These are phyloP conservation scores for Pteromalus puparum DNA, from an alignment of 1,140 invertebrate species.

Conservation along the genomic window DNA sequence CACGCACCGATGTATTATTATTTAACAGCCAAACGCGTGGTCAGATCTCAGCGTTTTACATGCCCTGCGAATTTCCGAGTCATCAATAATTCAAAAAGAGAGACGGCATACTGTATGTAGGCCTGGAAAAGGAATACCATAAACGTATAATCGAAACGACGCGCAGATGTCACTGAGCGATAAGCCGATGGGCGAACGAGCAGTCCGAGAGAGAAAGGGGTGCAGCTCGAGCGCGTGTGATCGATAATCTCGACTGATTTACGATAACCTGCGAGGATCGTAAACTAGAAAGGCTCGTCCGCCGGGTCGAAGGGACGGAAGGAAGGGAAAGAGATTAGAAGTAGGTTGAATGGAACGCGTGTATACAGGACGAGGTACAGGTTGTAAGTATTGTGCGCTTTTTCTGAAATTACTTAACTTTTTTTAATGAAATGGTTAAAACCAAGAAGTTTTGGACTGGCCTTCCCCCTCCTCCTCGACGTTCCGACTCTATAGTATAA, in stretches of 20 bases:
- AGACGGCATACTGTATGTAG: not conserved
- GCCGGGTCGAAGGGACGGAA: not conserved
- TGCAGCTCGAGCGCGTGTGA: not conserved
- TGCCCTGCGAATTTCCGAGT: not conserved
- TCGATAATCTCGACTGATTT: slow-evolving; percentile 53
- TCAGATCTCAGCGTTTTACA: not conserved
- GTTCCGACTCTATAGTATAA: no score
- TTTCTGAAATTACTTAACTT: not conserved
- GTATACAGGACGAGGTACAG: not conserved
- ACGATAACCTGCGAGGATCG: slow-evolving; percentile 34
- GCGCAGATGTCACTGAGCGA: slow-evolving; percentile 37
- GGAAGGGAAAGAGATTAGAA: not conserved
- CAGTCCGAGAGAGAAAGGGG: not conserved
- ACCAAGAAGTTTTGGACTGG: no score
- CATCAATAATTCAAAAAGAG: slow-evolving; percentile 28
- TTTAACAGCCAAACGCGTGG: no score
- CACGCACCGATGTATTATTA: no score
- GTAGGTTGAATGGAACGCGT: not conserved
- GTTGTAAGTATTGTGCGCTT: not conserved
- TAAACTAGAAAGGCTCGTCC: slow-evolving; percentile 24
- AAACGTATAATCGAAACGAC: slow-evolving; percentile 40
- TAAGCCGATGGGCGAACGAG: not conserved
- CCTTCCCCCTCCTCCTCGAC: no score
- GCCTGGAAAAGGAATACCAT: slow-evolving; percentile 14
- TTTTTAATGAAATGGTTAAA: not conserved